These are phyloP conservation scores for Butorides virescens DNA, from an alignment of 2,113 vertebrate genomes.

Conservation along the genomic window DNA sequence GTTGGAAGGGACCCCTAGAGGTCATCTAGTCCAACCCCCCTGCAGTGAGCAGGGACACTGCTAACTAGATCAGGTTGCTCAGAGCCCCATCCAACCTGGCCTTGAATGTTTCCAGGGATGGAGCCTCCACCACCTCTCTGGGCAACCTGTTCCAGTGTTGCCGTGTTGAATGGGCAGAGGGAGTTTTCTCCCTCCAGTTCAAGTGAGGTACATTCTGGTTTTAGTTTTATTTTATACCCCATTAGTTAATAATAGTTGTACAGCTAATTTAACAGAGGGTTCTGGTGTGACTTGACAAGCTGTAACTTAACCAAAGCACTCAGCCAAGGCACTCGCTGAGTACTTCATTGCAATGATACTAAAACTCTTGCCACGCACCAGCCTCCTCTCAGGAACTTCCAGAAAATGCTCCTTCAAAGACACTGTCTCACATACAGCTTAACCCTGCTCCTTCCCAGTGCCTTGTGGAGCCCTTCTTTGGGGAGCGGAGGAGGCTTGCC, in stretches of 20 bases:
- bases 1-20: no score
- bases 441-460: background rate
- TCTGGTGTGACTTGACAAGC: background rate
- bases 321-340: background rate
- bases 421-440: background rate
- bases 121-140: no score
- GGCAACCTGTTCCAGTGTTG: no score
- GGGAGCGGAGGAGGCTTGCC: background rate
- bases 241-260: background rate
- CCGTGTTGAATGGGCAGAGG: background rate
- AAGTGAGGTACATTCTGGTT: background rate
- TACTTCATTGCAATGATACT: background rate
- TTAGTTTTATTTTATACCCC: background rate
- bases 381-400: background rate
- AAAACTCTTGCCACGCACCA: background rate
- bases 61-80: no score
- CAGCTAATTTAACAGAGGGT: background rate
- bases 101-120: no score
- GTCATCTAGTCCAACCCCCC: no score
- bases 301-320: background rate
- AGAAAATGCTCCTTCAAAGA: background rate
- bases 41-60: no score
- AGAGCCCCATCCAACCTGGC: no score
- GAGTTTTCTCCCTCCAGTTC: background rate
- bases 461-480: background rate